These are phyloP conservation scores for Xestia c-nigrum DNA, from an alignment of 2,888 invertebrate genomes.

Conservation along the genomic window DNA sequence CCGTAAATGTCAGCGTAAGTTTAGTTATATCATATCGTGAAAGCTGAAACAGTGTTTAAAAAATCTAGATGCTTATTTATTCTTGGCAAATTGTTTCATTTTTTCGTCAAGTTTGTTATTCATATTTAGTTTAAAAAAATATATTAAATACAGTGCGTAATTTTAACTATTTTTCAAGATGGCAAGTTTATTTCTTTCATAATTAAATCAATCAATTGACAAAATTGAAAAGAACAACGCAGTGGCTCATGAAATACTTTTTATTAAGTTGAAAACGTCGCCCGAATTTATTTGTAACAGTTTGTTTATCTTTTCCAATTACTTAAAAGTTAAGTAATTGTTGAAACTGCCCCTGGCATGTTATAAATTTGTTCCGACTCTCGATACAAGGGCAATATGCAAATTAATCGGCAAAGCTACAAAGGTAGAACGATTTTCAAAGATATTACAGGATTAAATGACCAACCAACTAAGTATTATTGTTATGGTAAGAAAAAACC, in stretches of 20 bases:
- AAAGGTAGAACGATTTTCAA: conserved; percentile 26
- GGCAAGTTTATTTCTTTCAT: neutral
- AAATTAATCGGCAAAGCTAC: conserved; percentile 32
- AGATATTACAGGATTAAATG: conserved; percentile 8
- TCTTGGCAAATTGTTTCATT: neutral
- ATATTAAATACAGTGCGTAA: neutral
- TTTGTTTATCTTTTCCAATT: conserved; percentile 47
- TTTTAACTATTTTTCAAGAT: no score
- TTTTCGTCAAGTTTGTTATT: neutral
- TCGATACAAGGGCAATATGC: conserved; percentile 52
- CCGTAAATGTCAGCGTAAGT: no score
- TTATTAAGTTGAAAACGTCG: neutral
- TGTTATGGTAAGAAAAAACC: neutral
- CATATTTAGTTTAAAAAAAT: neutral
- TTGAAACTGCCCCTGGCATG: conserved; percentile 34
- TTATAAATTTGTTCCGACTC: conserved; percentile 49
- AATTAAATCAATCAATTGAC: neutral
- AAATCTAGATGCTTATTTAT: neutral
- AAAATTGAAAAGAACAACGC: neutral
- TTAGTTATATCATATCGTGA: no score
- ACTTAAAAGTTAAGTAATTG: conserved; percentile 61
- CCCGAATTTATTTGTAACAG: conserved; percentile 14
- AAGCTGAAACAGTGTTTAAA: neutral
- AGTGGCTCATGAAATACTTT: neutral
- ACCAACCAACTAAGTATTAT: neutral